Evolutionary conservation across 2,113 vertebrate species (phyloP).

Genomic region (Paradoxurus hermaphroditus): DNA sequence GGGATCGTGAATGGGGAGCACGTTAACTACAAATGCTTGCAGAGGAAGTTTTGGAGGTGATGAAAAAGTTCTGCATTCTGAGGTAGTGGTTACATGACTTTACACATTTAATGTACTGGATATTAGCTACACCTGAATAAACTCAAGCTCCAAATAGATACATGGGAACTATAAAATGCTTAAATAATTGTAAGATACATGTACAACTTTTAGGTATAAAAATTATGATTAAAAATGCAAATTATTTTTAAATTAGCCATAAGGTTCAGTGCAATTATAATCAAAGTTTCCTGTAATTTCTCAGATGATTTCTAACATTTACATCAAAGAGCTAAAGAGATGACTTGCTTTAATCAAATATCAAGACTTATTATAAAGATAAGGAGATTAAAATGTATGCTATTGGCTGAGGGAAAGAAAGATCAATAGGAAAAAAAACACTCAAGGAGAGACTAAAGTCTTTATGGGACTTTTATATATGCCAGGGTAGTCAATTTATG

Average conservation of each 20-base stretch:
- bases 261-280: neutral
- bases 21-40: neutral
- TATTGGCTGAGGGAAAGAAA: neutral
- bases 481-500: neutral
- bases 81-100: neutral
- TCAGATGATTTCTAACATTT: neutral
- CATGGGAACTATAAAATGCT: neutral
- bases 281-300: neutral
- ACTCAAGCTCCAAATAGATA: neutral
- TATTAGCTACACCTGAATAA: neutral
- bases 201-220: neutral
- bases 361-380: neutral
- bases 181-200: neutral
- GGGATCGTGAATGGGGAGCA: neutral
- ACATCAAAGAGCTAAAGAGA: neutral
- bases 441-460: neutral
- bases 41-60: neutral
- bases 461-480: neutral
- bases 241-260: neutral
- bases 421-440: neutral
- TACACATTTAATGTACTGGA: neutral
- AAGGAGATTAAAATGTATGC: neutral
- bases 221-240: neutral
- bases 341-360: neutral
- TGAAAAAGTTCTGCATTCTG: neutral